phyloP scores from a whole-genome alignment of 2,113 vertebrate genomes.

The Syngnathus typhle region DNA sequence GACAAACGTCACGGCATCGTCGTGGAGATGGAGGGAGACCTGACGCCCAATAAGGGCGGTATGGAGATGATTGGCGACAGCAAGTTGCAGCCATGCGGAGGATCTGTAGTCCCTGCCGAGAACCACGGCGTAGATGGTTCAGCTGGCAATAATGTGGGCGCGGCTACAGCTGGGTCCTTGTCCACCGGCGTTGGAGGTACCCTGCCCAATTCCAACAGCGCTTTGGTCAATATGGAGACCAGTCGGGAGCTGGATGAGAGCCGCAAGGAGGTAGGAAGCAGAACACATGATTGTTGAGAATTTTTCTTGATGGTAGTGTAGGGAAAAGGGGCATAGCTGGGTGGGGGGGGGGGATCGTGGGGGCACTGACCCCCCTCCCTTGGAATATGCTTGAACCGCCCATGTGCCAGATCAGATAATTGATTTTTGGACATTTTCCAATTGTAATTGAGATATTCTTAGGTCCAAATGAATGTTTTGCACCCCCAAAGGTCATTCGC shows the following conservation, averaged over 20 bases:
- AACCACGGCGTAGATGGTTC: slow-evolving; percentile 30
- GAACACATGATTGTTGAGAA: too few relatives aligned
- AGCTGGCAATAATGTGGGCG: slow-evolving; percentile 21
- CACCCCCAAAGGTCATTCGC: slow-evolving; percentile 75
- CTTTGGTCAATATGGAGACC: slow-evolving; percentile 72
- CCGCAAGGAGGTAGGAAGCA: slow-evolving; percentile 77
- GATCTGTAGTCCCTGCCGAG: slow-evolving; percentile 55
- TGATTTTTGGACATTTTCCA: too few relatives aligned
- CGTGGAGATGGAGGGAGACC: slow-evolving; percentile 85
- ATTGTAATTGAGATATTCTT: background rate
- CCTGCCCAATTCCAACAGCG: slow-evolving; percentile 63
- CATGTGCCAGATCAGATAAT: too few relatives aligned
- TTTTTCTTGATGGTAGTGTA: too few relatives aligned
- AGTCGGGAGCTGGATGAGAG: slow-evolving; percentile 85
- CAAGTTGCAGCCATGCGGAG: slow-evolving; percentile 64
- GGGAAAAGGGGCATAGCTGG: too few relatives aligned
- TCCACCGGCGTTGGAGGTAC: slow-evolving; percentile 23
- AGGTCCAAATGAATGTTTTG: background rate
- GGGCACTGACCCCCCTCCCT: too few relatives aligned
- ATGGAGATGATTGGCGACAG: slow-evolving; percentile 78
- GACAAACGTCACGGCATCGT: slow-evolving; percentile 91
- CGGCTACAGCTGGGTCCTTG: slow-evolving; percentile 5
- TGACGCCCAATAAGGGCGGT: slow-evolving; percentile 74
- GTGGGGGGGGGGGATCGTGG: too few relatives aligned
- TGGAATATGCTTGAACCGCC: too few relatives aligned